Percentiles rank a stretch among this genome's conserved stretches.
These are phyloP conservation scores for Brachyopa scutellaris DNA, from an alignment of 2,888 invertebrate genomes.

Conservation along the genomic window DNA sequence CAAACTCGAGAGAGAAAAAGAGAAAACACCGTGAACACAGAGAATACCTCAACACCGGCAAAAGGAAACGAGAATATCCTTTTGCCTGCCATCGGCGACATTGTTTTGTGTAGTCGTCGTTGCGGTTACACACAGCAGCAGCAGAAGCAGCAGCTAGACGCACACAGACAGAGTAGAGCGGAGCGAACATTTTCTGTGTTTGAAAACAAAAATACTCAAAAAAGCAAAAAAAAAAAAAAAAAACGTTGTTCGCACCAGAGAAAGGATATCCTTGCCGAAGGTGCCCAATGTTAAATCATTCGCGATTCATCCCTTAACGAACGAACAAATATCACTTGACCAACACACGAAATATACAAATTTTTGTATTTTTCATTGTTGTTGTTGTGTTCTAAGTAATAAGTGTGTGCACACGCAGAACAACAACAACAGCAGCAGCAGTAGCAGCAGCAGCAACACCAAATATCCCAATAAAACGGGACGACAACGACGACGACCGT, in stretches of 20 bases:
- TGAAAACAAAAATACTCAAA: constrained; percentile 24
- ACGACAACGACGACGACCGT: constrained; percentile 71
- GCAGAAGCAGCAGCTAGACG: constrained; percentile 54
- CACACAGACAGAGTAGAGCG: constrained; percentile 48
- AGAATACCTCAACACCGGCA: constrained; percentile 63
- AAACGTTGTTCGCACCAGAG: constrained; percentile 44
- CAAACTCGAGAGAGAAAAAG: neutral
- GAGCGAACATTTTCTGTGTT: constrained; percentile 1
- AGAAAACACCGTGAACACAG: constrained; percentile 12
- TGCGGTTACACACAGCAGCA: constrained; percentile 66
- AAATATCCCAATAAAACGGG: constrained; percentile 54
- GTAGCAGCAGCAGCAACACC: neutral
- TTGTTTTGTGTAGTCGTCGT: constrained; percentile 70
- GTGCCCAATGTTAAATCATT: constrained; percentile 74
- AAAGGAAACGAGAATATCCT: constrained; percentile 66
- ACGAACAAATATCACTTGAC: constrained; percentile 71
- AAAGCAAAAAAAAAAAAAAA: constrained; percentile 26
- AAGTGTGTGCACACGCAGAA: constrained; percentile 27
- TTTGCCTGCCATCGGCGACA: constrained; percentile 68
- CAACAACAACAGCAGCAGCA: constrained; percentile 14
- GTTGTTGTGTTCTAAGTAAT: constrained; percentile 8
- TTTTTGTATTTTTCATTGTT: constrained; percentile 19
- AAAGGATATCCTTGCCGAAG: constrained; percentile 68
- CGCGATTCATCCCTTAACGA: constrained; percentile 76
- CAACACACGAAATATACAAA: constrained; percentile 41